phyloP scores from a whole-genome alignment of 2,113 vertebrate species.

The Shinisaurus crocodilurus region DNA sequence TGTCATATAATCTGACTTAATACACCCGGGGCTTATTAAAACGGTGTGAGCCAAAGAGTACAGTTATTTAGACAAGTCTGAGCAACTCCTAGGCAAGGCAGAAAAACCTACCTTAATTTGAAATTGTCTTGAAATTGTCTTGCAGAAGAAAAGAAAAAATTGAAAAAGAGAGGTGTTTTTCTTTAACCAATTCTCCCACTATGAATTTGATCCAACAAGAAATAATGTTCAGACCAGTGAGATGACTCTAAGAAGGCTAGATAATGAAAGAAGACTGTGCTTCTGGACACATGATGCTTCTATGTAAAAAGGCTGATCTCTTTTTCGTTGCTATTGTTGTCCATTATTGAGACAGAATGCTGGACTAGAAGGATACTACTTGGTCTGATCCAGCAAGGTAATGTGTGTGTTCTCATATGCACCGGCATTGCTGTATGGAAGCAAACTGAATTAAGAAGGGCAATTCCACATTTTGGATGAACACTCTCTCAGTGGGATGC shows the following conservation, averaged over 20 bases:
- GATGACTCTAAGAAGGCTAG: not conserved
- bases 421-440: not conserved
- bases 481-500: no score
- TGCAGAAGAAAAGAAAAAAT: not conserved
- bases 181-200: not conserved
- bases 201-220: not conserved
- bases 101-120: slow-evolving; percentile 57
- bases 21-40: slow-evolving; percentile 80
- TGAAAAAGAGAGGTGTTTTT: not conserved
- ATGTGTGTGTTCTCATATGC: no score
- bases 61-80: slow-evolving; percentile 70
- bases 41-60: slow-evolving; percentile 75
- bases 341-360: no score
- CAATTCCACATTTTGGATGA: no score
- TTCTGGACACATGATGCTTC: not conserved
- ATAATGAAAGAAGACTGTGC: not conserved
- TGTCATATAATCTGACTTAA: slow-evolving; percentile 80
- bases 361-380: not conserved
- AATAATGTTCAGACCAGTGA: not conserved
- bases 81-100: slow-evolving; percentile 61
- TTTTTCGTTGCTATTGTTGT: not conserved
- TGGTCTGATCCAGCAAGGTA: no score
- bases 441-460: not conserved
- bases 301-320: not conserved
- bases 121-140: slow-evolving; percentile 18